Evolutionary conservation across 1,140 invertebrate genomes (phyloP).

Genomic region (Aphaenogaster floridana): DNA sequence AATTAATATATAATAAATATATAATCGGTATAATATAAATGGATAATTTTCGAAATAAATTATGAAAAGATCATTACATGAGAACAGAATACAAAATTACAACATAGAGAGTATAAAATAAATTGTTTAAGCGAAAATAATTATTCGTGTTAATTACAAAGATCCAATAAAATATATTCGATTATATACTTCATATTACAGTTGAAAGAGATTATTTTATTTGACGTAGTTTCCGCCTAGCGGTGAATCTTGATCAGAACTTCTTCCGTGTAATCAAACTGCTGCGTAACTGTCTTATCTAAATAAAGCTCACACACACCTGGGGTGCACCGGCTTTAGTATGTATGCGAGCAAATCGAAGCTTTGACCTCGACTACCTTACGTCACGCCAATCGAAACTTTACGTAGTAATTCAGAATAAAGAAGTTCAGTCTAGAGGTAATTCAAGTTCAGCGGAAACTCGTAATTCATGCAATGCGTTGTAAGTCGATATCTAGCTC

Average conservation of each 20-base stretch:
- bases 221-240: neutral
- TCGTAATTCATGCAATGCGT: constrained; percentile 40
- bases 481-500: constrained; percentile 45
- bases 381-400: constrained; percentile 61
- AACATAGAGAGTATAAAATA: neutral
- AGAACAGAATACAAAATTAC: neutral
- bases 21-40: neutral
- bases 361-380: constrained; percentile 51
- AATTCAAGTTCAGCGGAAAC: constrained; percentile 45
- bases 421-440: constrained; percentile 37
- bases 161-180: neutral
- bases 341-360: constrained; percentile 18
- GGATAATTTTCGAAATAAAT: neutral
- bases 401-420: constrained; percentile 56
- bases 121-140: constrained; percentile 3
- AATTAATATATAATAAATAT: constrained; percentile 6
- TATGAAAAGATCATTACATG: neutral
- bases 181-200: neutral
- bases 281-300: constrained; percentile 22
- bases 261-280: constrained; percentile 13
- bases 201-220: neutral
- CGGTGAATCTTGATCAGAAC: neutral
- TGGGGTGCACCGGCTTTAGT: neutral
- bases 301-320: constrained; percentile 3
- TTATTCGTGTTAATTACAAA: neutral